These are phyloP conservation scores for Drosophila arawakana DNA, from an alignment of 1,140 invertebrate species.

Conservation along the genomic window DNA sequence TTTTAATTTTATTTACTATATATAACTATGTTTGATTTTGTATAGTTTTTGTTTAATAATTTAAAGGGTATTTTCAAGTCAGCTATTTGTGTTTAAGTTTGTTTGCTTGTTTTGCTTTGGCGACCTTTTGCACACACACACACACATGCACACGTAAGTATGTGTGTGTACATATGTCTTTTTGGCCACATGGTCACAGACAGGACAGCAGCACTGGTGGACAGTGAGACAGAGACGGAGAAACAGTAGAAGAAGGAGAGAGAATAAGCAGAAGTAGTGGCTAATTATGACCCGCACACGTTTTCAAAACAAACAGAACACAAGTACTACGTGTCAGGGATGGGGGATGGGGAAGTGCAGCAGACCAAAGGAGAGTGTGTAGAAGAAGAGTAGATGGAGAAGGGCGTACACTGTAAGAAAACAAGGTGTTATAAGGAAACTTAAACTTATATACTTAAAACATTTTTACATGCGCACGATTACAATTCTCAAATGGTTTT, in stretches of 20 bases:
- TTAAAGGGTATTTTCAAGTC: no score
- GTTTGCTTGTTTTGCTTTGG: constrained; percentile 43
- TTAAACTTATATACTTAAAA: no score
- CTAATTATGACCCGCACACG: constrained; percentile 84
- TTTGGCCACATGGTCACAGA: constrained; percentile 45
- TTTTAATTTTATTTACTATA: no score
- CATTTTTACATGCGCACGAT: no score
- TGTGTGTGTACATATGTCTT: constrained; percentile 18
- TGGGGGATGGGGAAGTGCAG: constrained; percentile 6
- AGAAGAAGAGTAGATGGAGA: no score
- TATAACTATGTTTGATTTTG: no score
- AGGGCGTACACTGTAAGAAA: no score
- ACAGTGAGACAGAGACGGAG: not conserved
- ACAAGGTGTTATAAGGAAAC: no score
- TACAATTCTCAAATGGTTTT: no score
- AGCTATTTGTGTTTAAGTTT: no score
- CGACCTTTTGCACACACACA: constrained; percentile 62
- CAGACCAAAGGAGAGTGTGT: not conserved
- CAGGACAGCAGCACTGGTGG: constrained; percentile 53
- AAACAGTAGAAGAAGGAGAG: not conserved
- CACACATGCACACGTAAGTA: constrained; percentile 1
- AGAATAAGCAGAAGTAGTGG: constrained; percentile 61
- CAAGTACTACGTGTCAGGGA: constrained; percentile 21
- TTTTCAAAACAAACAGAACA: constrained; percentile 75
- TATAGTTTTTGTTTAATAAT: no score